Conservation (phyloP, 2,113 vertebrate species). For the Notothenia rossii region DNA sequence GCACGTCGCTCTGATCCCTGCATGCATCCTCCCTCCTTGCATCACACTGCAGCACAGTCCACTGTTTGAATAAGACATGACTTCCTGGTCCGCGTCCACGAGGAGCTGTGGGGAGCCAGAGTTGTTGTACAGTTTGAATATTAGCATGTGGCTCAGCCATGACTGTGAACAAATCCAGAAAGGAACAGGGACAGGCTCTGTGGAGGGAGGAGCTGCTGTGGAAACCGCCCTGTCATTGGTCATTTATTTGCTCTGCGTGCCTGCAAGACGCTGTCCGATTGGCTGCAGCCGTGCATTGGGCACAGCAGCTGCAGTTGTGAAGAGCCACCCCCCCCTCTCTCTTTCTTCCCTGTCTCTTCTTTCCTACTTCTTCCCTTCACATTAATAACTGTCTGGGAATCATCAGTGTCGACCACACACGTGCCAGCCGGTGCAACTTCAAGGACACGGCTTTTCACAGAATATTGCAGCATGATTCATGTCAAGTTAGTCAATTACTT, state of each 20-base stretch:
- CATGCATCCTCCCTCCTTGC: slow-evolving; percentile 47
- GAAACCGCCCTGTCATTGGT: slow-evolving; percentile 82
- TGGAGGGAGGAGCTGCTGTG: slow-evolving; percentile 71
- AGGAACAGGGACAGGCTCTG: slow-evolving; percentile 69
- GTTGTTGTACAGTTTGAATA: slow-evolving; percentile 57
- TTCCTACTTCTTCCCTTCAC: slow-evolving; percentile 52
- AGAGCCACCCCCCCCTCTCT: slow-evolving; percentile 72
- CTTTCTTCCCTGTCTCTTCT: slow-evolving; percentile 68
- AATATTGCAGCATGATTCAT: slow-evolving; percentile 48
- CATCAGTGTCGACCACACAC: slow-evolving; percentile 36
- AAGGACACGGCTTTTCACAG: slow-evolving; percentile 59
- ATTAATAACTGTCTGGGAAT: slow-evolving; percentile 61
- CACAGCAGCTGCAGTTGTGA: slow-evolving; percentile 84
- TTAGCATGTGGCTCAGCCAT: slow-evolving; percentile 79
- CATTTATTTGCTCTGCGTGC: slow-evolving; percentile 63
- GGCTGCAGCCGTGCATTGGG: slow-evolving; percentile 75
- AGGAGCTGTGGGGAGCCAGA: slow-evolving; percentile 41
- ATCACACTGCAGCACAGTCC: slow-evolving; percentile 51
- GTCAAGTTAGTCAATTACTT: slow-evolving; percentile 65
- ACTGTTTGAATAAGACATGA: slow-evolving; percentile 11
- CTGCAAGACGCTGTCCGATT: slow-evolving; percentile 72
- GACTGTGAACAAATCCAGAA: slow-evolving; percentile 69
- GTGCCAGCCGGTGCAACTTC: slow-evolving; percentile 50
- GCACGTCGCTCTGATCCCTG: slow-evolving; percentile 50
- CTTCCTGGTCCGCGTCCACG: slow-evolving; percentile 20